Evolutionary conservation across 2,113 vertebrate genomes (phyloP).

Genomic region (Rafetus swinhoei): DNA sequence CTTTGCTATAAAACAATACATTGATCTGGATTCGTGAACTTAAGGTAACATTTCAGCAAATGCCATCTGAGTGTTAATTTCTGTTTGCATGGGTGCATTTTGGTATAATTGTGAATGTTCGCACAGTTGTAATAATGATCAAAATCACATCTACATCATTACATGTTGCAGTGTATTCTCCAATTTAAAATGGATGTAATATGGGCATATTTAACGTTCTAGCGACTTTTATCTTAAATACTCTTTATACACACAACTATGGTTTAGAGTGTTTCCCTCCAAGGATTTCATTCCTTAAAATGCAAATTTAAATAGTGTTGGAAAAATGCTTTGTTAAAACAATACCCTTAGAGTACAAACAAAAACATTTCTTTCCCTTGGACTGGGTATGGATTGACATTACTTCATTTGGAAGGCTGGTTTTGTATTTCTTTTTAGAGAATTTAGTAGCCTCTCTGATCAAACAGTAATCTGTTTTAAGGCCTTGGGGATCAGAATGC

Average conservation of each 20-base stretch:
- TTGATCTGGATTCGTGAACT: slow-evolving; percentile 2
- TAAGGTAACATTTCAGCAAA: background rate
- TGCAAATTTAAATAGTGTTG: background rate
- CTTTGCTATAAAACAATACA: background rate
- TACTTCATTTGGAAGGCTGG: background rate
- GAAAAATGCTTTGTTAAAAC: background rate
- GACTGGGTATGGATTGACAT: background rate
- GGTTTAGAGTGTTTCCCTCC: slow-evolving; percentile 17
- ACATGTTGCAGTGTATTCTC: slow-evolving; percentile 1
- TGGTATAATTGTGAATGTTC: background rate
- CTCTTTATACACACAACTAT: background rate
- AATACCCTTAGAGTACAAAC: slow-evolving; percentile 17
- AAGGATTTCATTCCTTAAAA: background rate
- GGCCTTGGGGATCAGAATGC: background rate
- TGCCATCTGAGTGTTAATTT: background rate
- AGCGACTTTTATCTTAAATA: background rate
- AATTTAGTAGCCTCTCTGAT: background rate
- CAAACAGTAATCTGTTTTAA: background rate
- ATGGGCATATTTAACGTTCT: background rate
- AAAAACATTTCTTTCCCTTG: slow-evolving; percentile 8
- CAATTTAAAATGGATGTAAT: slow-evolving; percentile 6
- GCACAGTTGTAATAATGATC: background rate
- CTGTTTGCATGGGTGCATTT: background rate
- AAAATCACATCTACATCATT: background rate
- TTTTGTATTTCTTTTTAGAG: slow-evolving; percentile 15